Evolutionary conservation across 2,888 invertebrate species (phyloP).

Genomic region (Eulithis testata): DNA sequence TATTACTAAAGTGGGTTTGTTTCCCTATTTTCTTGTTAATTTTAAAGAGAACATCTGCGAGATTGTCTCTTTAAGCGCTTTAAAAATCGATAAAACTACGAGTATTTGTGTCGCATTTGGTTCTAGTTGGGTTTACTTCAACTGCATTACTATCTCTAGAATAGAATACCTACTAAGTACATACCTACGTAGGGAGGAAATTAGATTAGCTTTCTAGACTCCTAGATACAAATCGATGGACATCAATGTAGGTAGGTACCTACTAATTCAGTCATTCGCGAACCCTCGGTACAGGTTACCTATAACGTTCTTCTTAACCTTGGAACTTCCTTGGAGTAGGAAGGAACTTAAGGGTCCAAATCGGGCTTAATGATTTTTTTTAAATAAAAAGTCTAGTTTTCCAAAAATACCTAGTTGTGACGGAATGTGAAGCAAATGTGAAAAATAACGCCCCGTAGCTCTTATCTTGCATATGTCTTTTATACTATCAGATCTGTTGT

Average conservation of each 20-base stretch:
- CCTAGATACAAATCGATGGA: slow-evolving; percentile 8
- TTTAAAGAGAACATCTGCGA: slow-evolving; percentile 22
- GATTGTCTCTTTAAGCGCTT: slow-evolving; percentile 16
- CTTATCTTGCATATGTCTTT: not conserved
- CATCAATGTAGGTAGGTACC: not conserved
- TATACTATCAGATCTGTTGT: not conserved
- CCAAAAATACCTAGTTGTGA: not conserved
- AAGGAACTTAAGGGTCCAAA: no score
- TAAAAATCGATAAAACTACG: slow-evolving; percentile 29
- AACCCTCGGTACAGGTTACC: not conserved
- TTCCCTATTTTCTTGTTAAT: not conserved
- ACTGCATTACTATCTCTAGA: slow-evolving; percentile 25
- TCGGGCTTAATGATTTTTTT: no score
- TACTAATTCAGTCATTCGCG: slow-evolving; percentile 19
- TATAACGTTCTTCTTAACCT: not conserved
- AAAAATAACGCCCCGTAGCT: not conserved
- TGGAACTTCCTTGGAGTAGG: no score
- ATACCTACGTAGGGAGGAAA: slow-evolving; percentile 22
- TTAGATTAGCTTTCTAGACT: slow-evolving; percentile 30
- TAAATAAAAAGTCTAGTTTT: no score
- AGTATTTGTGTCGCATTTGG: slow-evolving; percentile 18
- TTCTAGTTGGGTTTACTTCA: slow-evolving; percentile 19
- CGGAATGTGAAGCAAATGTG: not conserved
- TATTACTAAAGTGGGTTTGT: not conserved
- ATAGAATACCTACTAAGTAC: not conserved